These are phyloP conservation scores for Porites lobata DNA, from an alignment of 92 coral and sea anemone species.

Conservation along the genomic window DNA sequence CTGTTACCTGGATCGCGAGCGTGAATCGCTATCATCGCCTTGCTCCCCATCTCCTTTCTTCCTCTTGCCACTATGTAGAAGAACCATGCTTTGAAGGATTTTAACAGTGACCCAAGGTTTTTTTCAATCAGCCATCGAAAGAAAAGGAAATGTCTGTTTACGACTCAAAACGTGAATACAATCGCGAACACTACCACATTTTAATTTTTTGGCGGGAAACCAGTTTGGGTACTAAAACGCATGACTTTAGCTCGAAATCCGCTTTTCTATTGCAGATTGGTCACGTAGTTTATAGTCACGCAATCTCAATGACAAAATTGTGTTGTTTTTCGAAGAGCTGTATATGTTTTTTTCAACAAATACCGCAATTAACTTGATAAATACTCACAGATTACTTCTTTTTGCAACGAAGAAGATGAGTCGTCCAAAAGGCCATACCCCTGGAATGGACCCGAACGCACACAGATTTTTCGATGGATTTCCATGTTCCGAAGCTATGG, in stretches of 20 bases:
- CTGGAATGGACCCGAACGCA: conserved; percentile 53
- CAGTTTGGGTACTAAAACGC: not conserved
- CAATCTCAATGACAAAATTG: not conserved
- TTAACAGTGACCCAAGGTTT: not conserved
- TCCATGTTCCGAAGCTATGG: conserved; percentile 38
- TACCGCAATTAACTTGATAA: not conserved
- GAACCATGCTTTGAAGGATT: conserved; percentile 53
- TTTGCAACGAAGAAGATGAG: not conserved
- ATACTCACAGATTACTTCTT: not conserved
- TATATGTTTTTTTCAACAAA: not conserved
- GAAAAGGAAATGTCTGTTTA: not conserved
- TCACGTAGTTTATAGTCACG: not conserved
- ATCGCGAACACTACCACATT: not conserved
- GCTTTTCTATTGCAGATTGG: not conserved
- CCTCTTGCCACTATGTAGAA: conserved; percentile 69
- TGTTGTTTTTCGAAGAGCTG: not conserved
- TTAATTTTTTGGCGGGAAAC: conserved; percentile 56
- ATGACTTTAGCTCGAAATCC: not conserved
- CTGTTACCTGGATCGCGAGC: conserved; percentile 28
- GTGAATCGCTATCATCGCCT: conserved; percentile 25
- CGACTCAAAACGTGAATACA: not conserved
- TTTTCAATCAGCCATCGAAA: not conserved
- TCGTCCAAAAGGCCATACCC: conserved; percentile 44
- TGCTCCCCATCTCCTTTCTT: conserved; percentile 70
- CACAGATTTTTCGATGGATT: conserved; percentile 54